Evolutionary conservation across 64 coral and sea anemone genomes (phyloP).

Genomic region (Montipora cactus): DNA sequence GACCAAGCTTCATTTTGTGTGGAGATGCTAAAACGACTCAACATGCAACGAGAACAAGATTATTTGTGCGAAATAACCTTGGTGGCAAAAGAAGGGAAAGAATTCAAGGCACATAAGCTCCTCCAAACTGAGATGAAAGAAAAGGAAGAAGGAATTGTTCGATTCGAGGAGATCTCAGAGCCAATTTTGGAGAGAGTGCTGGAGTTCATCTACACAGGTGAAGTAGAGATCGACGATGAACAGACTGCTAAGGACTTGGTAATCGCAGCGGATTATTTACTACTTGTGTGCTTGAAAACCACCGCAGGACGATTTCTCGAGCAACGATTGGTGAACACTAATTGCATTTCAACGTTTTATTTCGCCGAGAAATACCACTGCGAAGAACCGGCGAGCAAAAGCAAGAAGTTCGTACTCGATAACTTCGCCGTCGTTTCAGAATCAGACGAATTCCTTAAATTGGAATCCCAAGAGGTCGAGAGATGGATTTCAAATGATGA

Average conservation of each 20-base stretch:
- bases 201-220: constrained; percentile 26
- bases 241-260: constrained; percentile 1
- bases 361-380: constrained; percentile 5
- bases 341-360: background rate
- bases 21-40: constrained; percentile 7
- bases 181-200: background rate
- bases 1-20: constrained; percentile 13
- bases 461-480: background rate
- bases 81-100: background rate
- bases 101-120: constrained; percentile 9
- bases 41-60: background rate
- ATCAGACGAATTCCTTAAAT: background rate
- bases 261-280: constrained; percentile 17
- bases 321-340: background rate
- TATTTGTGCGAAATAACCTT: constrained; percentile 31
- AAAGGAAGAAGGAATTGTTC: constrained; percentile 2
- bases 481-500: constrained; percentile 18
- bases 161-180: background rate
- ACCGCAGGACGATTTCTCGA: background rate
- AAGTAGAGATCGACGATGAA: background rate
- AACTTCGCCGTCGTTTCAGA: background rate
- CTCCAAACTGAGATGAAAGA: constrained; percentile 33
- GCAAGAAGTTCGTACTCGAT: background rate
- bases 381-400: background rate
- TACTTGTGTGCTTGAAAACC: constrained; percentile 5